These are phyloP conservation scores for Mongoloraphidia duomilia DNA, from an alignment of 2,888 invertebrate species.

Conservation along the genomic window DNA sequence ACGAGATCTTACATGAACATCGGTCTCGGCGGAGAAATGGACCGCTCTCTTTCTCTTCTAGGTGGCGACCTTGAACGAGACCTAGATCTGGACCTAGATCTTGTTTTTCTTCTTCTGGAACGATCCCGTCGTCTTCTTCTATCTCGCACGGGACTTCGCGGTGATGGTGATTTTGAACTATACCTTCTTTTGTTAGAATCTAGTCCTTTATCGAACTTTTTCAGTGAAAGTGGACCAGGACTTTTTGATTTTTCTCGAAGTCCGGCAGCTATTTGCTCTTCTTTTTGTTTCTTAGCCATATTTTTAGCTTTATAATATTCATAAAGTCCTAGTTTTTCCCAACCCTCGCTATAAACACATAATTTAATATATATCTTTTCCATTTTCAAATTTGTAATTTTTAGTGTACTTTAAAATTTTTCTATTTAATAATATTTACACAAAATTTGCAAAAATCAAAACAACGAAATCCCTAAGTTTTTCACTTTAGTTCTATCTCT, in stretches of 20 bases:
- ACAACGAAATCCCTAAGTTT: too few species aligned
- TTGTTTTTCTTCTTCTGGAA: conserved; percentile 35
- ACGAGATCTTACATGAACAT: conserved; percentile 51
- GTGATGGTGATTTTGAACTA: conserved; percentile 42
- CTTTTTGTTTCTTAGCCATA: conserved; percentile 74
- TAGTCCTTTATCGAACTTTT: conserved; percentile 55
- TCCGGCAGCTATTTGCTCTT: conserved; percentile 64
- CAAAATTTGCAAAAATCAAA: too few species aligned
- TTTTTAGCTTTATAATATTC: conserved; percentile 97
- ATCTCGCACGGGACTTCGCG: conserved; percentile 12
- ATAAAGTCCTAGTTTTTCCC: conserved; percentile 95
- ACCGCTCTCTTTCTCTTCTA: conserved; percentile 20
- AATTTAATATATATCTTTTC: too few species aligned
- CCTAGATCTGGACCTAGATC: conserved; percentile 34
- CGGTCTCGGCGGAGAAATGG: conserved; percentile 41
- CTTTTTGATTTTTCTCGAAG: conserved; percentile 57
- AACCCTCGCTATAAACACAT: conserved; percentile 62
- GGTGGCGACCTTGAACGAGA: conserved; percentile 38
- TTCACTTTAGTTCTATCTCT: too few species aligned
- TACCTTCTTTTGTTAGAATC: conserved; percentile 64
- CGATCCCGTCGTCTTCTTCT: conserved; percentile 11
- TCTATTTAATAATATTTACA: too few species aligned
- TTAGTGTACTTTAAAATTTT: too few species aligned
- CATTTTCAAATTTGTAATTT: too few species aligned
- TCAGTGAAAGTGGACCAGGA: conserved; percentile 62